A percentile compares a stretch with the other conserved stretches of the same genome.
phyloP scores from a whole-genome alignment of 2,797 vertebrate species.

The Picus viridis region DNA sequence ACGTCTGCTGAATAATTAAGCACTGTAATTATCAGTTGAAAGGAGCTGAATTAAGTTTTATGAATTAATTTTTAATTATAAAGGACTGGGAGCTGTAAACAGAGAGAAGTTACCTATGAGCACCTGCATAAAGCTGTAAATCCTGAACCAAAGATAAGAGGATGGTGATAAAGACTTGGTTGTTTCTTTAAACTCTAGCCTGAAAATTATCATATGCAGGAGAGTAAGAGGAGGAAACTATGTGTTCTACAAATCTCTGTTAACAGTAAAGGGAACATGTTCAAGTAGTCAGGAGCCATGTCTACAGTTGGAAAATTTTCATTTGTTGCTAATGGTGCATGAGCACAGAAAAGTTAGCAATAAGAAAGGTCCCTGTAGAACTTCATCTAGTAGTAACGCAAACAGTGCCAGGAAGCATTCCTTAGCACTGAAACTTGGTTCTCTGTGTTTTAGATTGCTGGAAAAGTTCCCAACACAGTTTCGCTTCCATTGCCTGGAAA shows the following conservation, averaged over 20 bases:
- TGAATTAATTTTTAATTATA: background rate
- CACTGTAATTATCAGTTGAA: background rate
- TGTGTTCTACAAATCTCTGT: background rate
- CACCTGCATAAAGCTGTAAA: background rate
- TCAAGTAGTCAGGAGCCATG: background rate
- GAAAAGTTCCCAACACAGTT: background rate
- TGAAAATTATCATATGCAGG: background rate
- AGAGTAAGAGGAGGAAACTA: background rate
- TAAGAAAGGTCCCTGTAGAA: background rate
- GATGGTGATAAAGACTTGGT: background rate
- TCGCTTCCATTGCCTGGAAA: background rate
- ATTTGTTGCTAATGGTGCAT: background rate
- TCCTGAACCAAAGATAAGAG: background rate
- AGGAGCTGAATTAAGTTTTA: background rate
- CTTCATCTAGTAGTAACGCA: background rate
- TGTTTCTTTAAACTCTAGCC: background rate
- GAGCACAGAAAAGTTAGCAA: background rate
- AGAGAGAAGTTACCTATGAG: background rate
- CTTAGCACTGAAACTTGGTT: background rate
- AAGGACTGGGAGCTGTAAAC: background rate
- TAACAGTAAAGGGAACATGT: background rate
- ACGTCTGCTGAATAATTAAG: background rate
- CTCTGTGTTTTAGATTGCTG: background rate
- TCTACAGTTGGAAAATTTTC: background rate
- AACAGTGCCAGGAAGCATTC: background rate